These are phyloP conservation scores for Drosophila paulistorum DNA, from an alignment of 1,140 invertebrate genomes.

Conservation along the genomic window DNA sequence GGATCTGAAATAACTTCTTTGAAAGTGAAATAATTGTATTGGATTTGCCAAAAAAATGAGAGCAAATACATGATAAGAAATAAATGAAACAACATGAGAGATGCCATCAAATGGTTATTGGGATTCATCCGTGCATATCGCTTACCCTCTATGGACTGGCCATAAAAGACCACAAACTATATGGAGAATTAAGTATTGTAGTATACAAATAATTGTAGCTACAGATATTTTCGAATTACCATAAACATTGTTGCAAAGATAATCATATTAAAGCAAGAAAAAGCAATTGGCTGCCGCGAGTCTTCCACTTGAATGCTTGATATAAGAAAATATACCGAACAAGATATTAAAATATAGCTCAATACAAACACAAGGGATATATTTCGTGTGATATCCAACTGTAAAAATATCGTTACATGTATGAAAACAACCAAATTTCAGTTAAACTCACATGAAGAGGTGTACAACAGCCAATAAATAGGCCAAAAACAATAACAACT, in stretches of 20 bases:
- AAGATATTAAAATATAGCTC: constrained; percentile 39
- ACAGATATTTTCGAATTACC: constrained; percentile 23
- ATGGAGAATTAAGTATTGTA: background rate
- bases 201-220: background rate
- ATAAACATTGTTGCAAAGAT: constrained; percentile 29
- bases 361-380: constrained; percentile 54
- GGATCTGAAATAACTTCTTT: constrained; percentile 12
- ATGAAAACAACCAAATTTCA: no score
- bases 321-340: constrained; percentile 42
- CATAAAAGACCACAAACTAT: constrained; percentile 61
- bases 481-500: background rate
- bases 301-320: background rate
- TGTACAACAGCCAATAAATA: constrained; percentile 24
- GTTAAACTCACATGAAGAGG: constrained; percentile 30
- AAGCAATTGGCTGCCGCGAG: background rate
- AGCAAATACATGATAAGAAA: constrained; percentile 49
- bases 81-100: constrained; percentile 59
- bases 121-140: constrained; percentile 58
- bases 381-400: constrained; percentile 59
- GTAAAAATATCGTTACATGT: background rate
- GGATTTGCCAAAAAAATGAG: constrained; percentile 56
- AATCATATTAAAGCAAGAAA: constrained; percentile 18
- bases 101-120: constrained; percentile 51
- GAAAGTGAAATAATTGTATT: constrained; percentile 13
- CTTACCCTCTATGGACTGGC: constrained; percentile 57